Evolutionary conservation across 2,888 invertebrate genomes (phyloP), one percentile per base, ranked within the genome.

Genomic region (Amphiduros pacificus): DNA sequence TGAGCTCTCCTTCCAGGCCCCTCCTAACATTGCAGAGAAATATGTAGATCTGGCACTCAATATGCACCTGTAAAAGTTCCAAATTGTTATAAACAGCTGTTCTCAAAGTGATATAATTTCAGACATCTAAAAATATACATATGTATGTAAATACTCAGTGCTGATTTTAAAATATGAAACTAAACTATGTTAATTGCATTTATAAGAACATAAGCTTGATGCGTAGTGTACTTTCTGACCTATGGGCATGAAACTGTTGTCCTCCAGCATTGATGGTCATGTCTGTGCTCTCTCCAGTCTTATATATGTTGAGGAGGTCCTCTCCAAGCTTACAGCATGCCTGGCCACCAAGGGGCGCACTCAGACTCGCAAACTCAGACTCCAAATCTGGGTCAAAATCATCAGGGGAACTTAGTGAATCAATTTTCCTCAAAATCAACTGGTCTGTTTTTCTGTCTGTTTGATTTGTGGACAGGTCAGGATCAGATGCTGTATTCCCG

Each of bases 1-100:
- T 61, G 89, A 88, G 75, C 86, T 88, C 76, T 93, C 91, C 28
- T 90, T 88, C 88, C 91, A 92, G 62, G 91, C 90, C 1, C 93
- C 94, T 70, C 92, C 92, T 29, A 95, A 83, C 83, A 94, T 77
- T 26, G 75, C 93, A 9, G 93, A 93, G 83, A 96, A 96, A 82
- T 94, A 95, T 78, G 92, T 92, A 78, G 94, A 95, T 59, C 95
- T 78, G 17, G 94, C 93, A 56, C 93, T 90, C 65, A 96, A 84
- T 74, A 96, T 92, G 4, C 4, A 48, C 31, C 56, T 56, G 49
- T 2, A n/a, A n/a, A n/a, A n/a, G n/a, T n/a, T n/a, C n/a, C n/a
- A n/a, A n/a, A n/a, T n/a, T n/a, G n/a, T n/a, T n/a, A n/a, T n/a
- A n/a, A n/a, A n/a, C n/a, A n/a, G n/a, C n/a, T n/a, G n/a, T n/a